Evolutionary conservation across 2,797 vertebrate species (phyloP).

Genomic region (Hemitrygon akajei): DNA sequence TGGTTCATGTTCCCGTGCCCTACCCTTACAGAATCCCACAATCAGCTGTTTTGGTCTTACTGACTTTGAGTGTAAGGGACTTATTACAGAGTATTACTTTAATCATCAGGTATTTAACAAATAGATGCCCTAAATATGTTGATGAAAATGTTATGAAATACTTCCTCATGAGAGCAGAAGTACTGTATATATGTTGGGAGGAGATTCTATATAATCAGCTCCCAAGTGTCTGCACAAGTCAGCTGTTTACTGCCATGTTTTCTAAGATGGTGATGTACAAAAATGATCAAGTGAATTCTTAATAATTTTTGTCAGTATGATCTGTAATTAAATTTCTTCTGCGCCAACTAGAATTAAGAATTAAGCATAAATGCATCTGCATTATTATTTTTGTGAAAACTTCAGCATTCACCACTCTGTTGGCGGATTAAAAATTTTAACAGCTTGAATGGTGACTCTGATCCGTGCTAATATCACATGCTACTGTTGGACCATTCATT

Average conservation of each 20-base stretch:
- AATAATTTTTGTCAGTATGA: constrained; percentile 15
- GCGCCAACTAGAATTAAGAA: not conserved
- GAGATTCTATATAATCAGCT: not conserved
- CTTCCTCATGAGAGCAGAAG: not conserved
- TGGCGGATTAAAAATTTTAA: not conserved
- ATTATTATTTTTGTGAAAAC: not conserved
- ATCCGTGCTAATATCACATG: not conserved
- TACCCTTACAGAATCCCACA: too few species aligned
- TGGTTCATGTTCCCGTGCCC: too few species aligned
- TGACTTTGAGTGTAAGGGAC: too few species aligned
- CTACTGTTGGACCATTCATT: not conserved
- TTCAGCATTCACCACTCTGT: not conserved
- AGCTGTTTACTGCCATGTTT: not conserved
- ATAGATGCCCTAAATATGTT: too few species aligned
- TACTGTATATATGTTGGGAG: not conserved
- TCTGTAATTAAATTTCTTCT: not conserved
- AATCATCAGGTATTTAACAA: not conserved
- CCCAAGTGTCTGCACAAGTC: not conserved
- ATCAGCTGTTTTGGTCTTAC: too few species aligned
- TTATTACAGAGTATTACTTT: not conserved
- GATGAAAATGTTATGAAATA: not conserved
- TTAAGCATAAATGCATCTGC: not conserved
- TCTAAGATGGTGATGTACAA: not conserved
- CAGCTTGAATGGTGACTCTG: not conserved
- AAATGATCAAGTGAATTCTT: constrained; percentile 6